Base-by-base conservation (phyloP, 2,113 vertebrate species). In the Cacatua alba region DNA sequence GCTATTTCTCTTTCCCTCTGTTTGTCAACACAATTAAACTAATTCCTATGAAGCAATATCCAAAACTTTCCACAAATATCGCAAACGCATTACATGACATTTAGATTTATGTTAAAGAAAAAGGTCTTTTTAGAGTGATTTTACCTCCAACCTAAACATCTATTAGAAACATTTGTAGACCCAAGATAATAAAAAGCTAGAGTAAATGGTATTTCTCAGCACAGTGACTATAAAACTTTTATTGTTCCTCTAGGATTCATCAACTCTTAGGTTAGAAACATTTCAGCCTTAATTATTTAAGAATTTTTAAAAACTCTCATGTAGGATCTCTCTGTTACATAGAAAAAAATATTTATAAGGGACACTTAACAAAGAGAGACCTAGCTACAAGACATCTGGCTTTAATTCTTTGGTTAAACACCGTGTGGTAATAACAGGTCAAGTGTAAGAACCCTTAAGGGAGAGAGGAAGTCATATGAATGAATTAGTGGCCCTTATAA, bases 351-450 rank as follows among this genome's bases (percentile, higher is more conserved):
- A 86, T 78, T 90, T 93, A 80, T 69, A 91, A 86, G 29, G 25
- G 37, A 71, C 6, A 7, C 48, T 94, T 87, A 90, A 93, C 86
- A 85, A 81, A 94, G 29, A 48, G 62, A 95, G 70, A 84, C 76
- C 49, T 62, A 86, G 83, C 64, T 79, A 70, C 20, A 82, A 85
- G 83, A 74, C 95, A 91, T 88, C 87, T 95, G 95, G 87, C 59
- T 90, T 97, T 90, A 94, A 94, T 96, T 95, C 65, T 75, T 88
- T 67, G 28, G 24, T 77, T 87, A 91, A 92, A 92, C 63, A 92
- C 48, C 3, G 3, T 77, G 43, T 49, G 79, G 85, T 49, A 96
- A 52, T 86, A 96, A 95, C 43, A 94, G 81, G 79, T 95, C 92
- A 96, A 95, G 46, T 86, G 63, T 91, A 92, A 86, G 79, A 96